Base-by-base conservation (phyloP, 2,888 invertebrate species). In the Reticulitermes lucifugus region DNA sequence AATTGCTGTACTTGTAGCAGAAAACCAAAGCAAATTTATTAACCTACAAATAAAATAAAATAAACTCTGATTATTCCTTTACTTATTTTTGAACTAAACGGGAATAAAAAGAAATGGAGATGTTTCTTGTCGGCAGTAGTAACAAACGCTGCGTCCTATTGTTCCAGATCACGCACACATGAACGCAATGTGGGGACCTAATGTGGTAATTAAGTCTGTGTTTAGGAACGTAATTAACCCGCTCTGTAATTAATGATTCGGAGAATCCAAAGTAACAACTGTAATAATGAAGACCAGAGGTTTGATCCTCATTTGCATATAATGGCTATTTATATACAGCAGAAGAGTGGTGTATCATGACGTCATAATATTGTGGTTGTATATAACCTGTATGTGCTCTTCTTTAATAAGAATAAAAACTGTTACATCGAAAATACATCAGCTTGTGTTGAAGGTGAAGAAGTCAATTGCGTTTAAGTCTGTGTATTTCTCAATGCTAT, bases 141-240 rank as follows among this genome's bases (percentile, higher is more conserved):
- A 65, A 65, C 65, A 55, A 25, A 65, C n/a, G 65, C 5, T 60
- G 1, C 25, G 25, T 9, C n/a, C 79, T 55, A 51, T 79, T 79
- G 79, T 79, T 79, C 79, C 25, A 79, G 51, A 79, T 79, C 79
- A 79, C 55, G 79, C 2, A 55, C 55, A 18, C 55, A 55, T 55
- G 18, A 12, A 55, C 18, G 55, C 55, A 55, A 18, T 18, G 55
- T 5, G 18, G 18, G n/a, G 65, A 65, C 65, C 2, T 65, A 65
- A 65, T 79, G 79, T 51, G n/a, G 79, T 79, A 79, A 79, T 79
- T 79, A 79, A 79, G 79, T 79, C 51, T 55, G 51, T 79, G 79
- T 79, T 77, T 79, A 79, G 79, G 25, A 55, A 21, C 51, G 55
- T 43, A 79, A 79, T 79, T 79, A 79, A 79, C 79, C 55, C 51